Evolutionary conservation across 2,888 invertebrate species (phyloP).

Genomic region (Pristionchus exspectatus): DNA sequence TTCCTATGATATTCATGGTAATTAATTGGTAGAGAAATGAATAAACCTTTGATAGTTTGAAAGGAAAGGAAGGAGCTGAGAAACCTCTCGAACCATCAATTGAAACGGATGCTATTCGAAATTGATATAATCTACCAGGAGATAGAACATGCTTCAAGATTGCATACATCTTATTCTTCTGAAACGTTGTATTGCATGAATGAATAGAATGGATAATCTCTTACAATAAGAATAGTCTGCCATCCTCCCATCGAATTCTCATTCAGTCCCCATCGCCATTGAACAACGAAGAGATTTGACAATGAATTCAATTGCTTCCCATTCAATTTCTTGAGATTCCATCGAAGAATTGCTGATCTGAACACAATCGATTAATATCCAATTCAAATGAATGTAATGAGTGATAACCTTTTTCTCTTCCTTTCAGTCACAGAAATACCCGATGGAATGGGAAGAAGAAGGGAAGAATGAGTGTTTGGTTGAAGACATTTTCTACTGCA

Average conservation of each 20-base stretch:
- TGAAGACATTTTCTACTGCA: constrained; percentile 70
- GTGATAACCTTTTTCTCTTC: constrained; percentile 69
- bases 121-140: constrained; percentile 76
- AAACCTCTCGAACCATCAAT: constrained; percentile 78
- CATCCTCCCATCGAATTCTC: constrained; percentile 73
- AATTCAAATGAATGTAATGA: not conserved
- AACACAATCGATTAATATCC: not conserved
- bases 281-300: constrained; percentile 75
- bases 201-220: not conserved
- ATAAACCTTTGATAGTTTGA: constrained; percentile 73
- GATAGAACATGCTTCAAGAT: constrained; percentile 77
- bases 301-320: constrained; percentile 67
- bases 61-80: constrained; percentile 72
- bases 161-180: constrained; percentile 78
- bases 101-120: constrained; percentile 78
- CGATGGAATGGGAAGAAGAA: constrained; percentile 73
- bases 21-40: not conserved
- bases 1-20: constrained; percentile 57
- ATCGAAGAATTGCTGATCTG: constrained; percentile 76
- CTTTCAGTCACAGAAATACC: constrained; percentile 74
- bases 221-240: constrained; percentile 72
- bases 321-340: constrained; percentile 70
- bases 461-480: constrained; percentile 57
- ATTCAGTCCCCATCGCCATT: constrained; percentile 77
- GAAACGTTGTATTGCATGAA: constrained; percentile 49